phyloP scores from a whole-genome alignment of 2,888 invertebrate species.

The Diarsia brunnea region DNA sequence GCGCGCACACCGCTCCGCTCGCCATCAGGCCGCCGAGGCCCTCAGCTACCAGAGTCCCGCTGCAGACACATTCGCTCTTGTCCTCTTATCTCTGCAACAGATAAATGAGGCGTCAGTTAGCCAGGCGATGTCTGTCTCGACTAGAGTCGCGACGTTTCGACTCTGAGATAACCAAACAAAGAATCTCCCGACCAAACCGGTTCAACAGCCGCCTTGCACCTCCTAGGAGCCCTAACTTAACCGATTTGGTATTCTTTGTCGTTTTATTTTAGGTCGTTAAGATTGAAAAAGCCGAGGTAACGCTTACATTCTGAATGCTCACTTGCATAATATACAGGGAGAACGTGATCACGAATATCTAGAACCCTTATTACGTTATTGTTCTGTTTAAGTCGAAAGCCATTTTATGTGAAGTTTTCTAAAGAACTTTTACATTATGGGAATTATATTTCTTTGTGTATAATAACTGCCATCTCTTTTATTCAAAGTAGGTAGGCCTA shows the following conservation, averaged over 20 bases:
- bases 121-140: slow-evolving; percentile 69
- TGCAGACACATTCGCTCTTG: slow-evolving; percentile 80
- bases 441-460: slow-evolving; percentile 10
- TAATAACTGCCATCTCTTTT: not conserved
- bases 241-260: slow-evolving; percentile 84
- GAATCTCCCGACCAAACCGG: slow-evolving; percentile 85
- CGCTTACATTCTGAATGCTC: slow-evolving; percentile 70
- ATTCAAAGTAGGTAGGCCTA: not conserved
- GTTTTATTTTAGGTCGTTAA: slow-evolving; percentile 82
- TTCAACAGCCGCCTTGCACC: slow-evolving; percentile 81
- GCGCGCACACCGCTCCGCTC: slow-evolving; percentile 79
- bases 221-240: slow-evolving; percentile 85
- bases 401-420: slow-evolving; percentile 33
- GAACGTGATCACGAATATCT: slow-evolving; percentile 72
- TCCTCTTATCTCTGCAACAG: slow-evolving; percentile 80
- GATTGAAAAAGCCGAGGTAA: slow-evolving; percentile 73
- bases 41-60: slow-evolving; percentile 81
- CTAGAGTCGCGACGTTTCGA: slow-evolving; percentile 76
- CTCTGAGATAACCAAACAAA: slow-evolving; percentile 83
- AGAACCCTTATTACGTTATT: slow-evolving; percentile 45
- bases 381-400: slow-evolving; percentile 43
- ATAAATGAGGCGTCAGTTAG: slow-evolving; percentile 74
- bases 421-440: slow-evolving; percentile 9
- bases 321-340: slow-evolving; percentile 61
- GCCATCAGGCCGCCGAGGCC: slow-evolving; percentile 86